Percentiles rank a stretch among this genome's conserved stretches.
Evolutionary conservation across 2,888 invertebrate species (phyloP).

Genomic region (Nomada ruficornis): DNA sequence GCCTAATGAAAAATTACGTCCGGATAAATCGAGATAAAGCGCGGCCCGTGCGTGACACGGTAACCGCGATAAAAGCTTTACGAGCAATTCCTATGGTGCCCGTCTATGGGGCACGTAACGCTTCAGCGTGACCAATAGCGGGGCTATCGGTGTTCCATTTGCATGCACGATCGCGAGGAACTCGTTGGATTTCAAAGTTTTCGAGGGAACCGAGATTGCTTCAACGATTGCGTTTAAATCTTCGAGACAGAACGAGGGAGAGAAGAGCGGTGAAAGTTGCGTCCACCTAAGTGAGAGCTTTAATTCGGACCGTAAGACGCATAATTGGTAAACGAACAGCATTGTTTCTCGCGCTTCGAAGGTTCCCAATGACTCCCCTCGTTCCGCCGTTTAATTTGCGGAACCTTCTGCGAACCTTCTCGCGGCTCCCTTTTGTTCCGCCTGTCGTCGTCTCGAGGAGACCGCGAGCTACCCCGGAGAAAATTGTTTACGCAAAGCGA

Average conservation of each 20-base stretch:
- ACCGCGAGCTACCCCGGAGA: not conserved
- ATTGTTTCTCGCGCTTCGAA: slow-evolving; percentile 19
- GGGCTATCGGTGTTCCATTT: not conserved
- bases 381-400: slow-evolving; percentile 22
- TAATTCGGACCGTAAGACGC: not conserved
- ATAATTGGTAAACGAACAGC: slow-evolving; percentile 16
- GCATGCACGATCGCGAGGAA: not conserved
- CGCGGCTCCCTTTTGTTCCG: not conserved
- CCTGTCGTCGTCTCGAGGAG: too few relatives aligned
- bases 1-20: slow-evolving; percentile 47
- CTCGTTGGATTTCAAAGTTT: too few relatives aligned
- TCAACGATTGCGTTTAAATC: too few relatives aligned
- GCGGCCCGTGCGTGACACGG: not conserved
- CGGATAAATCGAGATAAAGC: slow-evolving; percentile 13
- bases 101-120: not conserved
- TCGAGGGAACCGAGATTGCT: too few relatives aligned
- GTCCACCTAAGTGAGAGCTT: not conserved
- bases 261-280: too few relatives aligned
- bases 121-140: not conserved
- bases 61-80: slow-evolving; percentile 42
- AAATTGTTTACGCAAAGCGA: slow-evolving; percentile 20
- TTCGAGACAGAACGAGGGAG: too few relatives aligned
- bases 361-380: not conserved
- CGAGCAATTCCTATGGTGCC: not conserved
- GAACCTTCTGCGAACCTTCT: slow-evolving; percentile 11